Base-by-base conservation (phyloP, 2,113 vertebrate species). In the Pomatorhinus ruficollis region DNA sequence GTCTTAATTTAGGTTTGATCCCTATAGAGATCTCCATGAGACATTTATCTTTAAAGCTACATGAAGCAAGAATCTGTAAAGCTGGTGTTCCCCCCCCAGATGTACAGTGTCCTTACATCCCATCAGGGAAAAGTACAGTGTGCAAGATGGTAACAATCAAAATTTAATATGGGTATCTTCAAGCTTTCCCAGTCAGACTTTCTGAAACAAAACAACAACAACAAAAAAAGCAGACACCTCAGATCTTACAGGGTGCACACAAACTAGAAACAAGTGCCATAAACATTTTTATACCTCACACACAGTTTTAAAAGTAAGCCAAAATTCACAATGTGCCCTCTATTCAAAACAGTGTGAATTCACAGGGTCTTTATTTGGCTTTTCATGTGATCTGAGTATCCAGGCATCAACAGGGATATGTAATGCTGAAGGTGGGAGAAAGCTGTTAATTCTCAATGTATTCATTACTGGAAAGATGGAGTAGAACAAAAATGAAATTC, bases 21-120 rank as follows among this genome's bases (percentile, higher is more conserved):
- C 27, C 30, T 37, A 37, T 35, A 63, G 20, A 76, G 16, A 60
- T 42, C 40, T 53, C 10, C 28, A 23, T 5, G 17, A 52, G 16
- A 69, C 40, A 27, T 57, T 71, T 56, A 37, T 84, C 45, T 85
- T 85, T 85, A 70, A 77, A 92, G 42, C 12, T 64, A 39, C 2
- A 9, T n/a, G 25, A 78, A 68, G 8, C 45, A 66, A 80, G 59
- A 15, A 3, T 44, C 31, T 75, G 10, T 63, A 16, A 75, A 87
- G 37, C 7, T 65, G 13, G 1, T 0, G 3, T 16, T 5, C 8
- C 19, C 3, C 10, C 22, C 23, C 27, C 3, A 1, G 1, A 59
- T 10, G 9, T 5, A 39, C 14, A 63, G 7, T 66, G 69, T 6
- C 45, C 15, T 92, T 53, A 56, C 20, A 60, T 4, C 12, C 15